Evolutionary conservation across 2,113 vertebrate genomes (phyloP), one percentile per base, ranked within the genome.

Genomic region (Australoheros scitulus): DNA sequence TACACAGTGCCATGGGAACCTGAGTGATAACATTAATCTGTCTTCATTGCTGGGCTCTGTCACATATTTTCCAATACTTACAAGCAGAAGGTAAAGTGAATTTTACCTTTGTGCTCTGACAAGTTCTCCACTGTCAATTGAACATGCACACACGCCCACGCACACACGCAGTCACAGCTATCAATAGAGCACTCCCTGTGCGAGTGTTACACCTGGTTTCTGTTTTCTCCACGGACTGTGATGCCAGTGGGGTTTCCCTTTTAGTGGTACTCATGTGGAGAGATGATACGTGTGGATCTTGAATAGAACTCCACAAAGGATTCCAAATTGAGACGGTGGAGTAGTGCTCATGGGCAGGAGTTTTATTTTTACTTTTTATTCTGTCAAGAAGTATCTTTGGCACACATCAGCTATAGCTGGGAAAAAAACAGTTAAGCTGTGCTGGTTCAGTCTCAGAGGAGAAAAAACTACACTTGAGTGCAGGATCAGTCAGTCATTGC

Each of bases 221-320:
- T 93, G 91, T 95, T 95, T 95, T 93, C 88, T 91, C 83, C 89
- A 89, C 24, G 87, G 81, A 80, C 79, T 78, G 78, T 89, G 77
- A 82, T 74, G 83, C 63, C 81, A 38, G 79, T n/a, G 79, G 81
- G 86, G 76, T 90, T 93, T 92, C 81, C 85, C 89, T 93, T 95
- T 94, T 81, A 94, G 76, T 29, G 87, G 76, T 92, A 87, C 82
- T 95, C 92, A 92, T 91, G 93, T 92, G 90, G 88, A 93, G 92
- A 94, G 90, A 91, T 87, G 93, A 95, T 94, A 94, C 93, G 93
- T 95, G 93, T 92, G 91, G 91, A 79, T 90, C 61, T 76, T 95
- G 94, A 96, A 95, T 93, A 94, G 93, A 93, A 64, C 26, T 41
- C 75, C 82, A 94, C 94, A 95, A 95, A 93, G 92, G 88, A 87